These are phyloP conservation scores for Trichogramma evanescens DNA, from an alignment of 2,888 invertebrate species.

Conservation along the genomic window DNA sequence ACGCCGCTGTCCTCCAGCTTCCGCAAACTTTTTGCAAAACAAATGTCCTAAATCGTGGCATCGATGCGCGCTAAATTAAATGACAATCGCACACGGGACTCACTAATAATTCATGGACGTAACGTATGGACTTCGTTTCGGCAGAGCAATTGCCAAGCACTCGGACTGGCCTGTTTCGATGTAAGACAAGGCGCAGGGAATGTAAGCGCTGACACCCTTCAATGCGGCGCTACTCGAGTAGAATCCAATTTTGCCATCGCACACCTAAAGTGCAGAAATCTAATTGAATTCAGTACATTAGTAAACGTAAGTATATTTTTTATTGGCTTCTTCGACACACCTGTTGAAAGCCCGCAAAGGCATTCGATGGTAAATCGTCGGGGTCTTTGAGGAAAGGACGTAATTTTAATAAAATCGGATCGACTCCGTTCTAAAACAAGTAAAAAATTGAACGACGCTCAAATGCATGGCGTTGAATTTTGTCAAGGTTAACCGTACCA, in stretches of 20 bases:
- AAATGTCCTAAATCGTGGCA: too few species aligned
- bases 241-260: constrained; percentile 32
- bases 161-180: constrained; percentile 31
- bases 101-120: constrained; percentile 30
- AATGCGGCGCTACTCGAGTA: constrained; percentile 27
- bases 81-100: constrained; percentile 4
- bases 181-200: constrained; percentile 28
- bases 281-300: background rate
- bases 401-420: constrained; percentile 23
- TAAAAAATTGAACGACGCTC: too few species aligned
- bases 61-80: too few species aligned
- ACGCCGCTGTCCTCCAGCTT: constrained; percentile 32
- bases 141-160: constrained; percentile 29
- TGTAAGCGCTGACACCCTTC: constrained; percentile 15
- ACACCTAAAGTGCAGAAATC: constrained; percentile 26
- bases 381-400: constrained; percentile 23
- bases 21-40: constrained; percentile 26
- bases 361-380: constrained; percentile 25
- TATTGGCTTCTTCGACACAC: constrained; percentile 18
- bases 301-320: too few species aligned
- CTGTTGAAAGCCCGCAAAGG: constrained; percentile 27
- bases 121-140: constrained; percentile 31
- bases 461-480: too few species aligned
- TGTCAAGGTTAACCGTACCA: constrained; percentile 21
- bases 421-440: constrained; percentile 15